Evolutionary conservation across 2,888 invertebrate species (phyloP).

Genomic region (Choreutis nemorana): DNA sequence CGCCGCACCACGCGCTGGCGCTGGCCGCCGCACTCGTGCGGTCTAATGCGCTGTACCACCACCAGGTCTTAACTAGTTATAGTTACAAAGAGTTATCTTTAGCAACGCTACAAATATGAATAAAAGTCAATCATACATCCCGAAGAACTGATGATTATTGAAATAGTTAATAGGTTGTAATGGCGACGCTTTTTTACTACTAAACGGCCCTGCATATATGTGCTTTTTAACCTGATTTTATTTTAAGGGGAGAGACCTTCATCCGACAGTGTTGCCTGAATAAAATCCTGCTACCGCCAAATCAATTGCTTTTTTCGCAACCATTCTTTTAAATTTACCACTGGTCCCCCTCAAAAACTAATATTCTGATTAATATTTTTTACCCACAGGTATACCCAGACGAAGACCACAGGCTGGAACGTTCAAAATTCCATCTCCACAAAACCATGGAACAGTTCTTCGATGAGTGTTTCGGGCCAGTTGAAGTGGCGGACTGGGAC

Average conservation of each 20-base stretch:
- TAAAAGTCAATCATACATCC: too few species aligned
- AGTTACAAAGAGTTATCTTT: too few species aligned
- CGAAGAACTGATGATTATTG: too few species aligned
- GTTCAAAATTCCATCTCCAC: constrained; percentile 80
- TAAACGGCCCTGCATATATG: too few species aligned
- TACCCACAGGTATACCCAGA: constrained; percentile 82
- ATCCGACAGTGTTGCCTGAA: too few species aligned
- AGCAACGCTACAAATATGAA: neutral
- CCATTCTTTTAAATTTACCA: too few species aligned
- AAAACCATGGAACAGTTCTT: constrained; percentile 87
- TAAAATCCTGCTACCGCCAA: neutral
- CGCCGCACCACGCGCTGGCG: constrained; percentile 87
- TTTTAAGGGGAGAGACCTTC: too few species aligned
- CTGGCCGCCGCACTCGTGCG: constrained; percentile 84
- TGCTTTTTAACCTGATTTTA: too few species aligned
- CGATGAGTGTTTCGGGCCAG: constrained; percentile 81
- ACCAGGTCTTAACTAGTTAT: too few species aligned
- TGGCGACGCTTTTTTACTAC: too few species aligned
- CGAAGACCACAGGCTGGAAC: constrained; percentile 79
- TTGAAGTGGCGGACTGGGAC: constrained; percentile 76
- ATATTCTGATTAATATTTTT: constrained; percentile 3
- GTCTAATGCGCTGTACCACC: constrained; percentile 81
- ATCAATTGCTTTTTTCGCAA: constrained; percentile 6
- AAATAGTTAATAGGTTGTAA: too few species aligned
- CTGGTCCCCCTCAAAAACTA: too few species aligned